These are phyloP conservation scores for Erpornis zantholeuca DNA, from an alignment of 2,113 vertebrate genomes.

Conservation along the genomic window DNA sequence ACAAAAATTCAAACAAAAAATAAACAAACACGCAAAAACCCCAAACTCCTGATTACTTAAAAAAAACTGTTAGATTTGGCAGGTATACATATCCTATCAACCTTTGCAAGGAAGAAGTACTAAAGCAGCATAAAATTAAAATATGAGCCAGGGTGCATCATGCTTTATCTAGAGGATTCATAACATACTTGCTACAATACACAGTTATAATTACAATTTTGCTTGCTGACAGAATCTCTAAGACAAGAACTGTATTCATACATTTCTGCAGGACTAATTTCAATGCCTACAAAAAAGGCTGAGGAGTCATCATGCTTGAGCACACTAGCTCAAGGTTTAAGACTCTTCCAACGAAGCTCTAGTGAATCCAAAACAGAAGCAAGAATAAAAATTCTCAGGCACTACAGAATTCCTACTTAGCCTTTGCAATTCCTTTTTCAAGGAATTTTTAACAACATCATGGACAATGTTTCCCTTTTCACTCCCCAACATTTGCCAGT, in stretches of 20 bases:
- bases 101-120: background rate
- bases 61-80: background rate
- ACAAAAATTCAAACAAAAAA: background rate
- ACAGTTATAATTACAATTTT: background rate
- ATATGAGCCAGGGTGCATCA: rapidly evolving
- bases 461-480: background rate
- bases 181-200: background rate
- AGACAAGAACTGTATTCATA: background rate
- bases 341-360: background rate
- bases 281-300: background rate
- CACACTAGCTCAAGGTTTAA: background rate
- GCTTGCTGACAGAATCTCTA: background rate
- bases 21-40: background rate
- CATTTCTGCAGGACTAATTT: background rate
- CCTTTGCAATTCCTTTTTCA: background rate
- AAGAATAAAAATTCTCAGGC: background rate
- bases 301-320: background rate
- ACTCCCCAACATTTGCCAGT: background rate
- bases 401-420: background rate
- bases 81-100: background rate
- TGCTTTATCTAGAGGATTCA: background rate
- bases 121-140: background rate
- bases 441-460: background rate
- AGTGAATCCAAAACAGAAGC: background rate
- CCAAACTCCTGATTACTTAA: background rate